Base-by-base conservation (phyloP, 2,113 vertebrate species). In the Piaya cayana region DNA sequence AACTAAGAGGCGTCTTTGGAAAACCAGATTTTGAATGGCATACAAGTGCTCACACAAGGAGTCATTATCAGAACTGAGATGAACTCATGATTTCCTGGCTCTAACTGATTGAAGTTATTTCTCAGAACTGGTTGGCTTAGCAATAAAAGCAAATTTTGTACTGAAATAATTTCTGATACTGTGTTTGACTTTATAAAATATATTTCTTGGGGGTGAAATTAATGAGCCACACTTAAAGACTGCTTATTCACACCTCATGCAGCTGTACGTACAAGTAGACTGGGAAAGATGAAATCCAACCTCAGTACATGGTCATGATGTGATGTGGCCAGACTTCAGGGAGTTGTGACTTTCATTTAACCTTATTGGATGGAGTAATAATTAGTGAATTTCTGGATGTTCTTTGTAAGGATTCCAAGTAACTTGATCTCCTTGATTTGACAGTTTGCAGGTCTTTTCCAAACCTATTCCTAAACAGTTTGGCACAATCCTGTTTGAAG, bases 31-130 rank as follows among this genome's bases (percentile, higher is more conserved):
- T 88, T 81, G 76, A 86, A 81, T 77, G 45, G 63, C 80, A 60
- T 47, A 9, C 26, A 75, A 34, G 47, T 88, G 77, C 85, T 88
- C 56, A 77, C n/a, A 96, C 52, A 92, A 76, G 81, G 64, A 90
- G 29, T 81, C 56, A 52, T 88, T 95, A 71, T 94, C 55, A 80
- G 75, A 77, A 68, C 25, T 70, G 17, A 93, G 71, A 90, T 86
- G 71, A 95, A 92, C 42, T 95, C 92, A 85, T 55, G 76, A 83
- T 88, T 96, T 88, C 68, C 63, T 94, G 82, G 79, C 68, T 94
- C 59, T 92, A 3, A 3, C 37, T 81, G 71, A 67, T 70, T 88
- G 55, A 77, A 94, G 92, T 83, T 43, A 59, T 26, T 86, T 60
- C 70, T 90, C 74, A 95, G 26, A 88, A 63, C 47, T 39, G 37